Percentiles rank a stretch among this genome's conserved stretches.
phyloP scores from a whole-genome alignment of 2,888 invertebrate genomes.

The Bombylius discolor region DNA sequence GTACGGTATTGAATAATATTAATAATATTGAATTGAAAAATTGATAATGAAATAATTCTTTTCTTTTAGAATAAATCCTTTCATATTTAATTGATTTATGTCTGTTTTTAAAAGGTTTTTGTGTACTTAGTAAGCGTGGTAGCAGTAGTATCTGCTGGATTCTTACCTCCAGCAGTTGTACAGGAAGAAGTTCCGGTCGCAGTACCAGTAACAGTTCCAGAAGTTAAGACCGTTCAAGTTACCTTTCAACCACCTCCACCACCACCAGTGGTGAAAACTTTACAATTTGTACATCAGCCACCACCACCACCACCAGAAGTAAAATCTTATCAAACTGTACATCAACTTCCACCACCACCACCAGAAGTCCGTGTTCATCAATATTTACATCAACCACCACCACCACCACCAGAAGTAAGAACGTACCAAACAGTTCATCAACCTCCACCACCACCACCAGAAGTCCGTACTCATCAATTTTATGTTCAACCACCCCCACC shows the following conservation, averaged over 20 bases:
- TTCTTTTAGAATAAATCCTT: no score
- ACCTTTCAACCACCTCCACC: background rate
- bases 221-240: background rate
- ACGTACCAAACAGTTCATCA: background rate
- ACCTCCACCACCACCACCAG: slow-evolving; percentile 2
- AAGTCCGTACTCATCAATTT: background rate
- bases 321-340: background rate
- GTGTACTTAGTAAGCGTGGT: background rate
- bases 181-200: background rate
- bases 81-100: no score
- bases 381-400: background rate
- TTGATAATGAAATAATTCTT: no score
- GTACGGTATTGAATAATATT: background rate
- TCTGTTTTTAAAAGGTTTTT: background rate
- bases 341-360: background rate
- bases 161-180: background rate
- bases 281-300: background rate
- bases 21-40: no score
- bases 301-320: background rate
- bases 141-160: background rate
- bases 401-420: slow-evolving; percentile 4
- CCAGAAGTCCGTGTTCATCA: background rate
- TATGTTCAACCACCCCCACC: background rate
- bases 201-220: background rate
- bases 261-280: slow-evolving; percentile 3